A percentile compares a stretch with the other conserved stretches of the same genome.
These are phyloP conservation scores for Aphidius gifuensis DNA, from an alignment of 1,140 invertebrate species.

Conservation along the genomic window DNA sequence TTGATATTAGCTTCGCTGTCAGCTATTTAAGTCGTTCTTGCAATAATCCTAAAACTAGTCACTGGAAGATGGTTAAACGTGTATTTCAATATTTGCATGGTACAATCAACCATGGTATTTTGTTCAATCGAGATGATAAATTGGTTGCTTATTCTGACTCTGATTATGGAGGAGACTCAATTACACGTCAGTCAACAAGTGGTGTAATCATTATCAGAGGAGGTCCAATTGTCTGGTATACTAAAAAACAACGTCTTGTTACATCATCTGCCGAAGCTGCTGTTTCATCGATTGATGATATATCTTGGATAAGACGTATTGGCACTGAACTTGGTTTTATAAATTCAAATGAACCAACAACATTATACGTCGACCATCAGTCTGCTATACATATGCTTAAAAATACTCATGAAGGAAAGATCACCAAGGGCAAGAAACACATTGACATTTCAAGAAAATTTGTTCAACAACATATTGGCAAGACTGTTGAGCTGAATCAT, in stretches of 20 bases:
- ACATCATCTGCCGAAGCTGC: constrained; percentile 32
- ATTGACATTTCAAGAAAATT: constrained; percentile 30
- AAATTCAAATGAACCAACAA: constrained; percentile 4
- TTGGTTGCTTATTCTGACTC: no score
- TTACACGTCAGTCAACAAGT: constrained; percentile 25
- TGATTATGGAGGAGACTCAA: constrained; percentile 26
- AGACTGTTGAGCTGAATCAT: constrained; percentile 13
- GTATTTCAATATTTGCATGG: no score
- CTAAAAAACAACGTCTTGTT: constrained; percentile 29
- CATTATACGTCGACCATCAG: no score
- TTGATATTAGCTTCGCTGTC: no score
- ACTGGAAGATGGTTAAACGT: no score
- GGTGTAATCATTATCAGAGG: constrained; percentile 28
- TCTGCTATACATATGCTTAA: no score
- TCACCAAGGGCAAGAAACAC: constrained; percentile 30
- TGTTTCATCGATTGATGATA: constrained; percentile 26
- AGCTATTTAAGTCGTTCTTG: no score
- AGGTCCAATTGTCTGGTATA: constrained; percentile 29
- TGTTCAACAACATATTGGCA: constrained; percentile 28
- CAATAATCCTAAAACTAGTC: no score
- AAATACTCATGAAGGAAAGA: constrained; percentile 24
- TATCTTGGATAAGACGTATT: constrained; percentile 24
- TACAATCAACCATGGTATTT: no score
- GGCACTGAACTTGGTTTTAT: constrained; percentile 23
- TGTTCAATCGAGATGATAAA: no score